A percentile compares a stretch with the other conserved stretches of the same genome.
Evolutionary conservation across 2,888 invertebrate genomes (phyloP).

Genomic region (Molanna angustata): DNA sequence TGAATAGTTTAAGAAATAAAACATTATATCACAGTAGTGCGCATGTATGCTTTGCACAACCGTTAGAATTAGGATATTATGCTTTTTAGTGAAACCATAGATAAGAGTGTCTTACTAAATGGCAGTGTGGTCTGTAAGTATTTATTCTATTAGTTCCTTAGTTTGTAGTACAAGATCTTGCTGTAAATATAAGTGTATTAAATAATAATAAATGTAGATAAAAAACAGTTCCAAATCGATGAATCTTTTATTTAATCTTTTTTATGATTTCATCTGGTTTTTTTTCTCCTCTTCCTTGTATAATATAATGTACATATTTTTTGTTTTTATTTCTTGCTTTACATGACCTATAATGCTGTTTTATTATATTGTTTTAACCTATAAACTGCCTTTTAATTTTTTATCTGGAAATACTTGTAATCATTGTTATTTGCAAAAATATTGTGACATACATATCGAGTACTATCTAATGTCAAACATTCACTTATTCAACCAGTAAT

Average conservation of each 20-base stretch:
- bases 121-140: neutral
- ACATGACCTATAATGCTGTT: too few relatives aligned
- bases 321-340: too few relatives aligned
- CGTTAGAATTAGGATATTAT: neutral
- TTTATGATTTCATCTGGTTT: too few relatives aligned
- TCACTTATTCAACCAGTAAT: too few relatives aligned
- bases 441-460: too few relatives aligned
- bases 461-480: too few relatives aligned
- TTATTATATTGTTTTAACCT: too few relatives aligned
- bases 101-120: neutral
- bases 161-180: neutral
- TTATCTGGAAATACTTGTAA: too few relatives aligned
- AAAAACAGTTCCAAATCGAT: neutral
- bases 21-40: conserved; percentile 11
- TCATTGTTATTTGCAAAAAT: too few relatives aligned
- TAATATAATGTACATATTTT: too few relatives aligned
- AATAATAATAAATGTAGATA: neutral
- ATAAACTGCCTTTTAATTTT: too few relatives aligned
- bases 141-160: neutral
- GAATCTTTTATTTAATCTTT: neutral
- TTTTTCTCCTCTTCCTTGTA: too few relatives aligned
- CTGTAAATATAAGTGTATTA: neutral
- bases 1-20: conserved; percentile 8
- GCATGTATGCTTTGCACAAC: conserved; percentile 24
- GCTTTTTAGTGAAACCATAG: neutral